Evolutionary conservation across 1,140 invertebrate species (phyloP), one percentile per base, ranked within the genome.

Genomic region (Anastatus disparis): DNA sequence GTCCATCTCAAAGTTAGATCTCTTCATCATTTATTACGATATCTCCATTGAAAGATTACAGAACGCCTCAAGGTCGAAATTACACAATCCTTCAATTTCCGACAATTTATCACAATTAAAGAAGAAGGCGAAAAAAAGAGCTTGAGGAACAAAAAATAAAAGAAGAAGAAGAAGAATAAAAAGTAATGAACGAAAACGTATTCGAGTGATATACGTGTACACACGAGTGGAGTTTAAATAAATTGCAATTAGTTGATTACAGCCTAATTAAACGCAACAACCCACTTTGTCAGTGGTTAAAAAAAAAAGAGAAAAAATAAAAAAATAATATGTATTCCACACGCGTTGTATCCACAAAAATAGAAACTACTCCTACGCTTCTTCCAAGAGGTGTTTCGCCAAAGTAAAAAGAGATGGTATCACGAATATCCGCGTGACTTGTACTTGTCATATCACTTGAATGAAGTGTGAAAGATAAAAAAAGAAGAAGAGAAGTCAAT

Each of bases 231-330:
- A 58, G 7, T 24, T 15, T 24, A 61, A n/a, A 46, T 22, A 62
- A 31, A 48, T 52, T 10, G 62, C 31, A 52, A 64, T 64, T 64
- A 52, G 4, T 65, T 20, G 17, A 42, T 65, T 42, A 17, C 35
- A 4, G 7, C 7, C 2, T 17, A 42, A 53, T 53, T 17, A 53
- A 50, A 40, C 2, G 10, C 15, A 40, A 35, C 17, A 22, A 31
- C 26, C n/a, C n/a, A n/a, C n/a, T n/a, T n/a, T n/a, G n/a, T n/a
- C n/a, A n/a, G n/a, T 38, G 1, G 38, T 0, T 22, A 22, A 58
- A 42, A 48, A 48, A 3, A 59, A 6, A 7, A 12, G 26, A 0
- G 6, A 2, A 24, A 24, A 53, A 40, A 40, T 26, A 35, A 7
- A 50, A 50, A n/a, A n/a, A n/a, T n/a, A n/a, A n/a, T n/a, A n/a